A percentile compares a stretch with the other conserved stretches of the same genome.
Conservation (phyloP, 2,113 vertebrate genomes). For the Phocoena sinus region DNA sequence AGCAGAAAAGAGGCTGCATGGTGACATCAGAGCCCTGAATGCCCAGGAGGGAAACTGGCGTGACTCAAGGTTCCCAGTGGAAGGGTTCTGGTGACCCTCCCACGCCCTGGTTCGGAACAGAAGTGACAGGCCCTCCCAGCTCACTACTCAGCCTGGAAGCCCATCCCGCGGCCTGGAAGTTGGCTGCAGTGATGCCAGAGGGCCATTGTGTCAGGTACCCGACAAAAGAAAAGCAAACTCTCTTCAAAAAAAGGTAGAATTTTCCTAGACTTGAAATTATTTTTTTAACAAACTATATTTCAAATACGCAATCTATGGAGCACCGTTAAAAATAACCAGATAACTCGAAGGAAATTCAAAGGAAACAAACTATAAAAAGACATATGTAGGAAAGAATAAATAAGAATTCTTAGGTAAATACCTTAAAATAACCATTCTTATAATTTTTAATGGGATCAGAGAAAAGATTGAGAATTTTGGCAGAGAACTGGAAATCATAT, state of each 20-base stretch:
- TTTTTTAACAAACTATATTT: neutral
- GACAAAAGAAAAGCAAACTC: neutral
- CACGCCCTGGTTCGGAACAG: neutral
- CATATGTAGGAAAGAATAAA: neutral
- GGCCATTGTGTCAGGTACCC: neutral
- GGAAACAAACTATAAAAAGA: neutral
- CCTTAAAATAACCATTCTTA: neutral
- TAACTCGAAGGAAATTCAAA: neutral
- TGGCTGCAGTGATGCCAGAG: neutral
- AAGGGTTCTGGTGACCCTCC: fast-evolving
- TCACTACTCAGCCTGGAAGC: too few species aligned
- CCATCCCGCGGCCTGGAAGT: neutral
- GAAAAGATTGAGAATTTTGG: neutral
- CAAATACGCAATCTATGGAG: neutral
- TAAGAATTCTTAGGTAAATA: neutral
- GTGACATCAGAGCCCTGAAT: neutral
- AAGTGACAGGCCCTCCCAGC: neutral
- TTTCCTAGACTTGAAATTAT: neutral
- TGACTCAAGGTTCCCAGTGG: neutral
- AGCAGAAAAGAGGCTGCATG: neutral
- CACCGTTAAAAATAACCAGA: neutral
- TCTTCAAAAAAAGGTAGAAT: neutral
- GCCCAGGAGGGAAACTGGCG: fast-evolving
- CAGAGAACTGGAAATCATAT: neutral
- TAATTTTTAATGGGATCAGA: neutral